Percentiles rank a stretch among this genome's conserved stretches.
These are phyloP conservation scores for Australoheros scitulus DNA, from an alignment of 2,113 vertebrate species.

Conservation along the genomic window DNA sequence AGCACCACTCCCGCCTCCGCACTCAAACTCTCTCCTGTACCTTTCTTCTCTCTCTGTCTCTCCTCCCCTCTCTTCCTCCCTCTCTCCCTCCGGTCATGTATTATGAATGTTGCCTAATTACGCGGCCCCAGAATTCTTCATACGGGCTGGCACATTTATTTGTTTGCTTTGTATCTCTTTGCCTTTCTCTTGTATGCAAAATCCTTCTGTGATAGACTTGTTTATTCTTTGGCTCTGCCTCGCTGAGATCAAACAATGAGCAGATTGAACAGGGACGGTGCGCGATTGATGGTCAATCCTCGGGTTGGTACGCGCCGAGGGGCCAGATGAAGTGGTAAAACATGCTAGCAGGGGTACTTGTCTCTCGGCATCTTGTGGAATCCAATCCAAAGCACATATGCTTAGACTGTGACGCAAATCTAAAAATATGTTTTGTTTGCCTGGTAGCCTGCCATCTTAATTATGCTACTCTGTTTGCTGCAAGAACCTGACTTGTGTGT, in stretches of 20 bases:
- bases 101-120: conserved; percentile 82
- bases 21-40: conserved; percentile 23
- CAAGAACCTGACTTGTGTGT: conserved; percentile 5
- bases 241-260: conserved; percentile 71
- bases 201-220: conserved; percentile 73
- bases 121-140: conserved; percentile 70
- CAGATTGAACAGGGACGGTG: conserved; percentile 68
- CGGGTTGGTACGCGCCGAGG: conserved; percentile 30
- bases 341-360: neutral
- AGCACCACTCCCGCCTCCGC: conserved; percentile 16
- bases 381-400: conserved; percentile 32
- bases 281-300: conserved; percentile 68
- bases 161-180: conserved; percentile 77
- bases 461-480: conserved; percentile 21
- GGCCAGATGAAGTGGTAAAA: conserved; percentile 31
- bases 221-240: conserved; percentile 72
- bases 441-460: conserved; percentile 19
- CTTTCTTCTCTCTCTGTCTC: conserved; percentile 33
- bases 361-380: neutral
- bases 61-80: neutral
- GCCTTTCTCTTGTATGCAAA: conserved; percentile 78
- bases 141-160: conserved; percentile 70
- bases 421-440: conserved; percentile 38
- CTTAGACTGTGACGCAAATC: conserved; percentile 7
- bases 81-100: conserved; percentile 72